Percentiles rank a stretch among this genome's conserved stretches.
Conservation (phyloP, 2,888 invertebrate genomes). For the Epistrophe eligans region DNA sequence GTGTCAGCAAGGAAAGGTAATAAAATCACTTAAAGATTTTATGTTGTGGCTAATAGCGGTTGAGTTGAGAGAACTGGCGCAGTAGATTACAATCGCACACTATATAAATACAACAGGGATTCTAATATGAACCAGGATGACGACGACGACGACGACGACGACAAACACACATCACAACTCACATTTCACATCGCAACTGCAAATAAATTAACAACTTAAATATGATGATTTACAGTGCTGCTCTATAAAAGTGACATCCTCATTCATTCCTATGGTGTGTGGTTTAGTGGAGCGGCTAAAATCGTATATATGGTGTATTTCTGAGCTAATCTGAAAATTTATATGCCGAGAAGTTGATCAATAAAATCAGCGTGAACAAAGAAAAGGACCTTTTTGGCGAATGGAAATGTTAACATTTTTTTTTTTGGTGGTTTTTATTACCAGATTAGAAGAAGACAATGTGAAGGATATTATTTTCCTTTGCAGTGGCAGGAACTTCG, state of each 20-base stretch:
- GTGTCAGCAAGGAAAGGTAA: constrained; percentile 55
- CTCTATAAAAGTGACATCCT: constrained; percentile 77
- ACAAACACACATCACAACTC: constrained; percentile 2
- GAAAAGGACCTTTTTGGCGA: constrained; percentile 46
- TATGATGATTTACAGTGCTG: constrained; percentile 78
- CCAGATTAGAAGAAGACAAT: constrained; percentile 76
- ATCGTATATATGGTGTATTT: constrained; percentile 40
- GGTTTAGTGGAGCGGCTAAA: constrained; percentile 39
- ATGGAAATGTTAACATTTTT: constrained; percentile 74
- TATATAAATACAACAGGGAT: no score
- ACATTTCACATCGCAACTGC: constrained; percentile 65
- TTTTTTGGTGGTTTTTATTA: constrained; percentile 78
- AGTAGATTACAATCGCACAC: constrained; percentile 45
- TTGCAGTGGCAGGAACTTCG: constrained; percentile 14
- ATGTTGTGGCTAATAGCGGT: constrained; percentile 74
- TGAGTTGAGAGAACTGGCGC: constrained; percentile 54
- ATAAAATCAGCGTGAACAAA: constrained; percentile 79
- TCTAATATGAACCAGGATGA: neutral
- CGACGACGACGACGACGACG: neutral
- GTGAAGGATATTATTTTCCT: constrained; percentile 48
- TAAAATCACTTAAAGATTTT: constrained; percentile 76
- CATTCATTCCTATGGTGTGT: neutral
- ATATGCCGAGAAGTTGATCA: constrained; percentile 83
- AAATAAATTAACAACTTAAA: constrained; percentile 80
- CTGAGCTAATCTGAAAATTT: constrained; percentile 81